Evolutionary conservation across 2,888 invertebrate genomes (phyloP), one percentile per base, ranked within the genome.

Genomic region (Chloroclysta siterata): DNA sequence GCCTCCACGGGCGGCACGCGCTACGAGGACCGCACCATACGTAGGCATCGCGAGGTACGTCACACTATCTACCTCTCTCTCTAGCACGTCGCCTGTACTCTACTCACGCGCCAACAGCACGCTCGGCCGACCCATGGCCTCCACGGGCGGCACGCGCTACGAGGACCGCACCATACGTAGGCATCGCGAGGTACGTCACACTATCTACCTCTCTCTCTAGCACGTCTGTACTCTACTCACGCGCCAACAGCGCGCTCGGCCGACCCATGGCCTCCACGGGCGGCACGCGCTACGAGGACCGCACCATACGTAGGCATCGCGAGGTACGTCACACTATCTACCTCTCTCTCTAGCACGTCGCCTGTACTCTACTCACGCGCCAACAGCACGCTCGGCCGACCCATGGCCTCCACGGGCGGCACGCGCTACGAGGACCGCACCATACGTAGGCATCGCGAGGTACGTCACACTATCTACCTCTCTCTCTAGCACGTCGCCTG

Each of bases 111-210:
- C 5, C 2, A 88, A 93, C 90, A 97, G 97, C 90, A 99, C 98
- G 71, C 94, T 99, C 69, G 98, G 97, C 89, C 94, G 98, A 76
- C 99, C 99, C 71, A 98, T 99, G 97, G 98, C 98, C 63, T 97
- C 98, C 76, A 98, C 98, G 80, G 97, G 98, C 73, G 97, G 98
- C 73, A 98, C 98, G 33, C 94, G 98, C 63, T 98, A 98, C 90
- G 98, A 98, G 89, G 98, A 98, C 89, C 94, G 98, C 85, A 98
- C 98, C 51, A 97, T 98, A 86, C 97, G 97, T 82, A 93, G 97
- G 79, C 94, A 90, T 78, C 42, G 42, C 42, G 42, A 42, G 42
- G 42, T 42, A 42, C 42, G 14, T 14, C 14, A 29, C 29, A n/a
- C n/a, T n/a, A n/a, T n/a, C n/a, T n/a, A 29, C 14, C 14, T 42